Evolutionary conservation across 2,888 invertebrate species (phyloP).

Genomic region (Ophion obscuratus): DNA sequence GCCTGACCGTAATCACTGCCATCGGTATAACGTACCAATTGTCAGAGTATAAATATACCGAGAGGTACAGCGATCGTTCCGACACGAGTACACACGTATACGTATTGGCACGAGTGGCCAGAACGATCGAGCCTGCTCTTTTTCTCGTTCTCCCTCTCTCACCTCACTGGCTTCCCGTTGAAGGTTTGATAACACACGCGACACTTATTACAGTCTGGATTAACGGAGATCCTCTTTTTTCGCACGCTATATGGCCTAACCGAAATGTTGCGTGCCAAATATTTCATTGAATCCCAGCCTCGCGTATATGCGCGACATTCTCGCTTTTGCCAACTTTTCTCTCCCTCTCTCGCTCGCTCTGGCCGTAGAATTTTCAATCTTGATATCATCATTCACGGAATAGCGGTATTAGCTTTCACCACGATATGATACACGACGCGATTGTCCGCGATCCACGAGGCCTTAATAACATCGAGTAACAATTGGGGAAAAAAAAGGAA

Average conservation of each 20-base stretch:
- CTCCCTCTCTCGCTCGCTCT: background rate
- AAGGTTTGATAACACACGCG: slow-evolving; percentile 46
- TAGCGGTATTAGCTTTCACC: slow-evolving; percentile 17
- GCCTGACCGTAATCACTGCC: slow-evolving; percentile 48
- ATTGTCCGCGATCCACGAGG: slow-evolving; percentile 5
- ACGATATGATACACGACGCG: slow-evolving; percentile 11
- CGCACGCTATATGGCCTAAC: slow-evolving; percentile 23
- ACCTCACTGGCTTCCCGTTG: slow-evolving; percentile 14
- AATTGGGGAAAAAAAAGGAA: background rate
- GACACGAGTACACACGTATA: background rate
- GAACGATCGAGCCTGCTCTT: slow-evolving; percentile 20
- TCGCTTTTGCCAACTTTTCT: slow-evolving; percentile 48
- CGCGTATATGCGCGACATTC: slow-evolving; percentile 28
- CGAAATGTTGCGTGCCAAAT: slow-evolving; percentile 61
- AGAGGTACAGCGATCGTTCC: background rate
- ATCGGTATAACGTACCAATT: slow-evolving; percentile 48
- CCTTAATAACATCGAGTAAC: background rate
- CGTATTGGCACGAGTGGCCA: background rate
- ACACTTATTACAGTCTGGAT: slow-evolving; percentile 61
- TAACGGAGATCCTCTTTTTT: slow-evolving; percentile 40
- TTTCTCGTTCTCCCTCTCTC: background rate
- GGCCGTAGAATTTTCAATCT: slow-evolving; percentile 31
- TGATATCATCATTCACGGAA: slow-evolving; percentile 42
- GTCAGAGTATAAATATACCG: background rate
- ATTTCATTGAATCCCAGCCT: slow-evolving; percentile 56